Percentiles rank a stretch among this genome's conserved stretches.
Evolutionary conservation across 2,113 vertebrate species (phyloP).

Genomic region (Spea bombifrons): DNA sequence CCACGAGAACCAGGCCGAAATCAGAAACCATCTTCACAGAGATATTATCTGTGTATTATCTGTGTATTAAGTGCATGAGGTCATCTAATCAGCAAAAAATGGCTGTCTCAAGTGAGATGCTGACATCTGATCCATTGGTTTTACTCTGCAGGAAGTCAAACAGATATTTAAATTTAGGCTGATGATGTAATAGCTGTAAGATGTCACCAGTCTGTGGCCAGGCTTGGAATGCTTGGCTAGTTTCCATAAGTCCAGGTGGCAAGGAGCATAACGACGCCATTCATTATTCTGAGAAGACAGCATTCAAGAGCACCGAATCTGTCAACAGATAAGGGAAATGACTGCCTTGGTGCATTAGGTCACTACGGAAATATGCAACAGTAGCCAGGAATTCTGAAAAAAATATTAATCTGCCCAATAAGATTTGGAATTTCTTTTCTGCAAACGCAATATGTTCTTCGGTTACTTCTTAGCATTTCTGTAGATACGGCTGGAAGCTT

Average conservation of each 20-base stretch:
- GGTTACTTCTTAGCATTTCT: too few species aligned
- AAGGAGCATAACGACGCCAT: too few species aligned
- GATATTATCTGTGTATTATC: background rate
- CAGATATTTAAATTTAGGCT: slow-evolving; percentile 3
- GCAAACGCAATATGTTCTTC: too few species aligned
- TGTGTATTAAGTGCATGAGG: slow-evolving; percentile 12
- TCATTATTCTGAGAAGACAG: too few species aligned
- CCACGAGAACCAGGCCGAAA: background rate
- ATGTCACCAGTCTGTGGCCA: background rate
- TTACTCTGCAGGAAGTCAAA: slow-evolving; percentile 6
- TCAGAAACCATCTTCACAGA: background rate
- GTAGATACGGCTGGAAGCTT: too few species aligned
- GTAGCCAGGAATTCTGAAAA: too few species aligned
- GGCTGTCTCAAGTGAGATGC: background rate
- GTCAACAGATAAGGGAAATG: background rate
- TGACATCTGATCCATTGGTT: slow-evolving; percentile 12
- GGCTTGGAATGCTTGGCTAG: background rate
- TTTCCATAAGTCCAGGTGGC: background rate
- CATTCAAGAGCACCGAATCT: background rate
- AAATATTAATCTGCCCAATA: too few species aligned
- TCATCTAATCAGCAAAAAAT: slow-evolving; percentile 9
- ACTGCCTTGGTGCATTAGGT: too few species aligned
- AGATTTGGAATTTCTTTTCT: too few species aligned
- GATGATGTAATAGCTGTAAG: slow-evolving; percentile 5
- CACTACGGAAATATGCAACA: too few species aligned